A percentile compares a stretch with the other conserved stretches of the same genome.
These are phyloP conservation scores for Apamea anceps DNA, from an alignment of 2,888 invertebrate genomes.

Conservation along the genomic window DNA sequence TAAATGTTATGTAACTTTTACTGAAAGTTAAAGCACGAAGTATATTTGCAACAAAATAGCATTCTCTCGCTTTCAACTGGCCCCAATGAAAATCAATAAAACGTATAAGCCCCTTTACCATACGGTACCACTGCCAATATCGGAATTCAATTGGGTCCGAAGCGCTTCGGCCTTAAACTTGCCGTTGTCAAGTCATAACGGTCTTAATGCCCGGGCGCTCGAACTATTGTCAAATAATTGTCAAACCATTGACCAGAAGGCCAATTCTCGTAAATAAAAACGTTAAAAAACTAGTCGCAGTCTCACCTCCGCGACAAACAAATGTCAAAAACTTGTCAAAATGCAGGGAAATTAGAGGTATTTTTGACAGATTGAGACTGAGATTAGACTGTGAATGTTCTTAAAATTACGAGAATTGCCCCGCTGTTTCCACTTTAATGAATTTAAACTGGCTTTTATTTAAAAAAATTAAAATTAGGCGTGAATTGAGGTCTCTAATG, in stretches of 20 bases:
- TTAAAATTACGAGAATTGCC: too few species aligned
- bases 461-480: neutral
- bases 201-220: constrained; percentile 29
- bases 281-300: too few species aligned
- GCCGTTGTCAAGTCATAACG: constrained; percentile 66
- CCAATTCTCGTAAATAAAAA: too few species aligned
- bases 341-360: too few species aligned
- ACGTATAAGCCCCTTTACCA: constrained; percentile 61
- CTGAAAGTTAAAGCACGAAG: neutral
- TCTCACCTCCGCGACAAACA: too few species aligned
- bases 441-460: neutral
- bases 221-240: constrained; percentile 48
- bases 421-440: neutral
- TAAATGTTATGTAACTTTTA: neutral
- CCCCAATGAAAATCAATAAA: constrained; percentile 65
- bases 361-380: too few species aligned
- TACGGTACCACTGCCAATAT: constrained; percentile 73
- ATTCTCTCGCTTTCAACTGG: constrained; percentile 46
- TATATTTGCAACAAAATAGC: constrained; percentile 26
- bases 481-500: neutral
- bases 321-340: too few species aligned
- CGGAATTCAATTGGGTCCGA: constrained; percentile 75
- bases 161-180: constrained; percentile 68
- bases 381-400: too few species aligned
- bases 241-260: constrained; percentile 13